phyloP scores from a whole-genome alignment of 2,797 vertebrate species.

The Ispidina lecontei region DNA sequence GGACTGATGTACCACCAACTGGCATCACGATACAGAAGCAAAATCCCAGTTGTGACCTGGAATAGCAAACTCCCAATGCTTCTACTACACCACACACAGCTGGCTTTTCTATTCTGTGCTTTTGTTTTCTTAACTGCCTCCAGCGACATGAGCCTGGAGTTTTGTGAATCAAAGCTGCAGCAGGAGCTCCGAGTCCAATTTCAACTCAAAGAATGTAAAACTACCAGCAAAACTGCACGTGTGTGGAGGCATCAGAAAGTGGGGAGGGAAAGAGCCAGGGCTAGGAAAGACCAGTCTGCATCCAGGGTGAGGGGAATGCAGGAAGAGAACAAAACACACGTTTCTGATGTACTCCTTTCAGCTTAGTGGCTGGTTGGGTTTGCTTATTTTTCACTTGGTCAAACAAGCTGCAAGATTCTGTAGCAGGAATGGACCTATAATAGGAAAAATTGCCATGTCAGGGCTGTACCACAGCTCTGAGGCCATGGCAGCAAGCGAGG shows the following conservation, averaged over 20 bases:
- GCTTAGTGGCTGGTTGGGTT: not conserved
- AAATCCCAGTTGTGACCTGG: not conserved
- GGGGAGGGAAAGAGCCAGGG: not conserved
- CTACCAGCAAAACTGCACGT: accelerated
- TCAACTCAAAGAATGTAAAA: not conserved
- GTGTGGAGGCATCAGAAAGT: not conserved
- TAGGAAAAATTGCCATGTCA: accelerated
- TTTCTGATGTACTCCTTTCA: not conserved
- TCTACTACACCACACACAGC: not conserved
- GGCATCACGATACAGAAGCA: not conserved
- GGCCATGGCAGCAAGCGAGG: accelerated
- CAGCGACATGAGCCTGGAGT: not conserved
- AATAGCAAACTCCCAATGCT: not conserved
- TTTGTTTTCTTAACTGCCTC: not conserved
- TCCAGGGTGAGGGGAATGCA: not conserved
- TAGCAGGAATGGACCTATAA: accelerated
- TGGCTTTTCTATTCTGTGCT: not conserved
- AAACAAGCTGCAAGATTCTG: not conserved
- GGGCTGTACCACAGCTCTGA: not conserved
- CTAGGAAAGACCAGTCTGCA: not conserved
- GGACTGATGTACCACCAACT: not conserved
- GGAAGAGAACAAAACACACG: not conserved
- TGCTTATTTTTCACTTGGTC: not conserved
- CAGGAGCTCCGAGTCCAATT: not conserved
- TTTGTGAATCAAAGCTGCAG: not conserved